These are phyloP conservation scores for Rutpela maculata DNA, from an alignment of 2,888 invertebrate species.

Conservation along the genomic window DNA sequence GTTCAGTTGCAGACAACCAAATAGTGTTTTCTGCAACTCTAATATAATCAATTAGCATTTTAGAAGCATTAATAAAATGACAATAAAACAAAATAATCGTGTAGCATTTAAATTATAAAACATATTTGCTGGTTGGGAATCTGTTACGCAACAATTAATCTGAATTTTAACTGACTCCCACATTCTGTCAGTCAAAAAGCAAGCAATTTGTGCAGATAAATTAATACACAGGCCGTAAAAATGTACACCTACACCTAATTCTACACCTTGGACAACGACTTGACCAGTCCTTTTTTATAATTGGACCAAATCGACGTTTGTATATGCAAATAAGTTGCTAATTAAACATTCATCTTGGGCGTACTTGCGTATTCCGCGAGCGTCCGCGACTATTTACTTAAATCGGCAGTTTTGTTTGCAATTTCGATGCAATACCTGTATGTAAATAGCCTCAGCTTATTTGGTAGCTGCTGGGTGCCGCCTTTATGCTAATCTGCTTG, in stretches of 20 bases:
- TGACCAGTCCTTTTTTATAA: neutral
- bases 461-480: slow-evolving; percentile 20
- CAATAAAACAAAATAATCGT: no score
- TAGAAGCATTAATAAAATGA: no score
- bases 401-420: neutral
- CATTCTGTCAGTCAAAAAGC: neutral
- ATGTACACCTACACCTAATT: neutral
- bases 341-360: neutral
- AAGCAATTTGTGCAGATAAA: neutral
- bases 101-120: no score
- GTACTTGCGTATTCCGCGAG: slow-evolving; percentile 11
- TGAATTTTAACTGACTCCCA: neutral
- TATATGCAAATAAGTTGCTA: slow-evolving; percentile 11
- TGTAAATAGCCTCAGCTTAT: slow-evolving; percentile 12
- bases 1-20: no score
- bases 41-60: no score
- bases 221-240: neutral
- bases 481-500: slow-evolving; percentile 13
- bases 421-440: slow-evolving; percentile 18
- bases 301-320: slow-evolving; percentile 13
- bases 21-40: no score
- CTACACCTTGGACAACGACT: neutral
- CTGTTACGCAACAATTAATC: neutral
- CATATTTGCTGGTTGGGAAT: no score
- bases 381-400: slow-evolving; percentile 17